These are phyloP conservation scores for Metridium senile DNA, from an alignment of 92 coral and sea anemone genomes.

Conservation along the genomic window DNA sequence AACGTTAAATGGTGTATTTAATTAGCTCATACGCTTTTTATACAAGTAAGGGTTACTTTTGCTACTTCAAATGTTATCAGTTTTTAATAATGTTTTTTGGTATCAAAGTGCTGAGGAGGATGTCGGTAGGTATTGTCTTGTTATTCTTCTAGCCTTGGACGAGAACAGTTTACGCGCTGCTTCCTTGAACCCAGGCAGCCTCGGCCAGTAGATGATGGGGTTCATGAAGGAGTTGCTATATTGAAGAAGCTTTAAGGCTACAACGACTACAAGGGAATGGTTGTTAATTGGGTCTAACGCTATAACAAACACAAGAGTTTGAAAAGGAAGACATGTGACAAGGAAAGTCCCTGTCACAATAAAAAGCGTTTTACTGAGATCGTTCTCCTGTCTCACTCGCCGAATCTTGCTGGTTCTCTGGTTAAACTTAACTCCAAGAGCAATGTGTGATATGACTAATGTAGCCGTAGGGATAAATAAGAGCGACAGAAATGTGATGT, in stretches of 20 bases:
- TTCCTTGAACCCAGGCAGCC: slow-evolving; percentile 75
- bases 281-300: slow-evolving; percentile 22
- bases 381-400: slow-evolving; percentile 35
- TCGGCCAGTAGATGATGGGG: slow-evolving; percentile 80
- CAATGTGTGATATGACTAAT: slow-evolving; percentile 34
- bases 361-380: slow-evolving; percentile 39
- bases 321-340: slow-evolving; percentile 38
- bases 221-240: slow-evolving; percentile 83
- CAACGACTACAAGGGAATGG: background rate
- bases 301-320: slow-evolving; percentile 32
- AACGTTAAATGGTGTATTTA: no score
- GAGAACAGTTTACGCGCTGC: slow-evolving; percentile 34
- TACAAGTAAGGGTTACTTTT: no score
- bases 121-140: background rate
- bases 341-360: slow-evolving; percentile 42
- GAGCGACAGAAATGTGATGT: slow-evolving; percentile 22
- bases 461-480: slow-evolving; percentile 39
- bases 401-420: slow-evolving; percentile 28
- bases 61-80: no score
- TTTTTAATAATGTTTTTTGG: no score
- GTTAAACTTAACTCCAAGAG: slow-evolving; percentile 31
- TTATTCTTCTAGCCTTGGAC: background rate
- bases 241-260: slow-evolving; percentile 62
- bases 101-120: background rate
- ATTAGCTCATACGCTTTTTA: no score